Evolutionary conservation across 1,140 invertebrate genomes (phyloP).

Genomic region (Pachypeltis micranthus): DNA sequence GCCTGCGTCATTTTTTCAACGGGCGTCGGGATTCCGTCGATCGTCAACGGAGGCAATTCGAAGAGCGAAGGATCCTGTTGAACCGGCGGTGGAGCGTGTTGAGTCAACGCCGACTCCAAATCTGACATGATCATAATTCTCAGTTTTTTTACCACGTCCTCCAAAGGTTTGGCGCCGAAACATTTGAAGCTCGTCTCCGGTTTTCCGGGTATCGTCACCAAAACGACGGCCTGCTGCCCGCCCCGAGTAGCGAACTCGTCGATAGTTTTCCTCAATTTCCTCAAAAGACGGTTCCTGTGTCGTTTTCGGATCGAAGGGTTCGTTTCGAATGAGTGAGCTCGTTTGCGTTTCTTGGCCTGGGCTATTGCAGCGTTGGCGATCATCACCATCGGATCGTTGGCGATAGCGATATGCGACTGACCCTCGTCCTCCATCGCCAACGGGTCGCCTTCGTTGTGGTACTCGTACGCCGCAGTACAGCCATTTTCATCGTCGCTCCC

Average conservation of each 20-base stretch:
- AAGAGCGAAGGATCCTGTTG: conserved; percentile 85
- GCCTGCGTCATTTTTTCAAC: conserved; percentile 99
- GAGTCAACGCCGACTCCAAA: conserved; percentile 77
- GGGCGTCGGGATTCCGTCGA: conserved; percentile 93
- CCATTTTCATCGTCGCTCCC: conserved; percentile 42
- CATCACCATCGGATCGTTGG: background rate
- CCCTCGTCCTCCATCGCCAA: background rate
- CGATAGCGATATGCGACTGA: background rate
- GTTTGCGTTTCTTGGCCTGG: conserved; percentile 86
- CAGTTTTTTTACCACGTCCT: conserved; percentile 64
- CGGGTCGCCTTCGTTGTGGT: background rate
- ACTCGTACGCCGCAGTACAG: background rate
- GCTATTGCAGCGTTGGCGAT: conserved; percentile 85
- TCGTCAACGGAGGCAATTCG: conserved; percentile 87
- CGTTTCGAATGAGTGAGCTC: conserved; percentile 93
- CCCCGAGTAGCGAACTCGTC: conserved; percentile 90
- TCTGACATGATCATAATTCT: background rate
- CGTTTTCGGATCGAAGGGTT: conserved; percentile 92
- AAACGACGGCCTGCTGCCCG: conserved; percentile 89
- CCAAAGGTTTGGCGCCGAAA: conserved; percentile 90
- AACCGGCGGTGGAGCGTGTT: conserved; percentile 82
- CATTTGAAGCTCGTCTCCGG: conserved; percentile 89
- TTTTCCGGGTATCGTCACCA: conserved; percentile 91
- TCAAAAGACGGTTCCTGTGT: conserved; percentile 84
- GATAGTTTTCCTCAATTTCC: conserved; percentile 85